Conservation (phyloP, 1,140 invertebrate species). For the Leptoteleia sp. region DNA sequence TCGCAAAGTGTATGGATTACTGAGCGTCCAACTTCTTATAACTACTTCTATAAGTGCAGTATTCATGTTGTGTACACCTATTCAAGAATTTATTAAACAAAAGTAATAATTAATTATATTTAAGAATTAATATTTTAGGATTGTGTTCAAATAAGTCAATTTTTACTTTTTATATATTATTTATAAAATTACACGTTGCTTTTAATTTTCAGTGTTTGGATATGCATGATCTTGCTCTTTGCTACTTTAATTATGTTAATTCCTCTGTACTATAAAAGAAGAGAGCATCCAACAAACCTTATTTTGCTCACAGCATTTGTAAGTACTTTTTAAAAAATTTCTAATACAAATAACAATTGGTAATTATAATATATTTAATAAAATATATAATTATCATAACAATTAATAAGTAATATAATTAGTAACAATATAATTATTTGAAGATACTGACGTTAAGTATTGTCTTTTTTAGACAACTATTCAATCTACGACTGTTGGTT, state of each 20-base stretch:
- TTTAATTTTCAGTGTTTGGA: slow-evolving; percentile 84
- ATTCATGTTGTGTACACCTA: slow-evolving; percentile 83
- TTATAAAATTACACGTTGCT: slow-evolving; percentile 31
- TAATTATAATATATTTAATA: too few relatives aligned
- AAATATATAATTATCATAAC: too few relatives aligned
- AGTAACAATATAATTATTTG: too few relatives aligned
- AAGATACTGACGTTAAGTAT: too few relatives aligned
- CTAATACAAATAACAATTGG: too few relatives aligned
- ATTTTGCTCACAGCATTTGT: slow-evolving; percentile 86
- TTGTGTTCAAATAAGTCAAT: too few relatives aligned
- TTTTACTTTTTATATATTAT: slow-evolving; percentile 16
- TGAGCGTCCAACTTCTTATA: slow-evolving; percentile 87
- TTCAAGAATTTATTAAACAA: slow-evolving; percentile 87
- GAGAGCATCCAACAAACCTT: slow-evolving; percentile 85
- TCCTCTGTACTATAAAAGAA: slow-evolving; percentile 84
- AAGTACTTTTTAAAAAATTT: too few relatives aligned
- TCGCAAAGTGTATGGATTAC: slow-evolving; percentile 91
- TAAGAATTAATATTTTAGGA: too few relatives aligned
- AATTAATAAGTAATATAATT: too few relatives aligned
- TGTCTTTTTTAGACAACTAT: too few relatives aligned
- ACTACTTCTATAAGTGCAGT: slow-evolving; percentile 85
- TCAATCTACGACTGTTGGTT: too few relatives aligned
- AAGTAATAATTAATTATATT: slow-evolving; percentile 70
- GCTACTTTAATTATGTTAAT: slow-evolving; percentile 83
- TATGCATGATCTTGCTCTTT: slow-evolving; percentile 83